Conservation (phyloP, 2,113 vertebrate species). For the Toxotes jaculatrix region DNA sequence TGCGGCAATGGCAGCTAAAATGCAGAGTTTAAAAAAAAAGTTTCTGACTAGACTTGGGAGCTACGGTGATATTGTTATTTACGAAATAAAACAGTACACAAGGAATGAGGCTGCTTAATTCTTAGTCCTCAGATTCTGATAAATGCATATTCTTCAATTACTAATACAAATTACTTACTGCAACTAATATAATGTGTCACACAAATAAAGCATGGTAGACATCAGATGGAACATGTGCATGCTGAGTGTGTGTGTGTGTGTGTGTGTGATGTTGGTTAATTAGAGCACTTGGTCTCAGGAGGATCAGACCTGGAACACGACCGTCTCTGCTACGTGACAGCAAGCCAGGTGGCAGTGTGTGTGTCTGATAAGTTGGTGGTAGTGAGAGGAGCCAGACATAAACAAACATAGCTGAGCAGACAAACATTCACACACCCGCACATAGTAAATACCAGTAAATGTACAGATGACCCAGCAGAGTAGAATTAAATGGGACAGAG, state of each 20-base stretch:
- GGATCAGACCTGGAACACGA: conserved; percentile 67
- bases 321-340: conserved; percentile 73
- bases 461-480: conserved; percentile 3
- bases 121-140: no score
- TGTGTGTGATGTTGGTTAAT: conserved; percentile 58
- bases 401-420: conserved; percentile 54
- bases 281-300: conserved; percentile 72
- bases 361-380: conserved; percentile 51
- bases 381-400: conserved; percentile 55
- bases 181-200: no score
- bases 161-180: no score
- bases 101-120: no score
- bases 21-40: no score
- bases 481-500: not conserved
- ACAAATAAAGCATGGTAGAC: not conserved
- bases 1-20: not conserved
- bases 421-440: not conserved
- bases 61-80: no score
- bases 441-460: not conserved
- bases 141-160: no score
- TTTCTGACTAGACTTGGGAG: no score
- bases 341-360: conserved; percentile 57
- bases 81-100: no score
- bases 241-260: conserved; percentile 8
- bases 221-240: not conserved